These are phyloP conservation scores for Chamaea fasciata DNA, from an alignment of 2,113 vertebrate genomes.

Conservation along the genomic window DNA sequence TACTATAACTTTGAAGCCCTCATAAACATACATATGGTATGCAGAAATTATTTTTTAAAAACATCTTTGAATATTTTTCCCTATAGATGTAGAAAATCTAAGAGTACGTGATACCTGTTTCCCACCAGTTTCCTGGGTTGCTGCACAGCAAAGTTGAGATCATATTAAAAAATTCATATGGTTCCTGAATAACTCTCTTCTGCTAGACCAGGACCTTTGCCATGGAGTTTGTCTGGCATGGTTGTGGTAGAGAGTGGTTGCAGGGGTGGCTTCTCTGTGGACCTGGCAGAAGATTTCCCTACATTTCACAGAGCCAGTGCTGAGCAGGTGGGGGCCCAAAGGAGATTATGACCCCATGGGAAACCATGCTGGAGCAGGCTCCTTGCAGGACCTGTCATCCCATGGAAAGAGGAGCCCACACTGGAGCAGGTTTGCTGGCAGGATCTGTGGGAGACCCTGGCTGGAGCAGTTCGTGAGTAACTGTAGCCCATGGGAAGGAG, in stretches of 20 bases:
- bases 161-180: not conserved
- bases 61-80: not conserved
- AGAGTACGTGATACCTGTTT: fast-evolving
- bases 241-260: not conserved
- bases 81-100: not conserved
- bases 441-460: not conserved
- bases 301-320: not conserved
- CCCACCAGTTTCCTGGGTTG: not conserved
- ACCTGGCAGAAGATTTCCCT: not conserved
- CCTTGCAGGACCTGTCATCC: not conserved
- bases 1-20: not conserved
- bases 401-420: not conserved
- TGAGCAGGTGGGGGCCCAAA: not conserved
- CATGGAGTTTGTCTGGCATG: not conserved
- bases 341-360: not conserved
- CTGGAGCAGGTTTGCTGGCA: not conserved
- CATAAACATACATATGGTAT: not conserved
- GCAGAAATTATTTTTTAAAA: not conserved
- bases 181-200: not conserved
- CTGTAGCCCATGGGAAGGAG: not conserved
- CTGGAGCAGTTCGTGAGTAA: not conserved
- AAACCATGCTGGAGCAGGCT: not conserved
- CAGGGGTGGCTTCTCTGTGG: not conserved
- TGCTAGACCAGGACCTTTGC: not conserved
- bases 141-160: not conserved